phyloP scores from a whole-genome alignment of 2,888 invertebrate genomes.

The Agonopterix heracliana region DNA sequence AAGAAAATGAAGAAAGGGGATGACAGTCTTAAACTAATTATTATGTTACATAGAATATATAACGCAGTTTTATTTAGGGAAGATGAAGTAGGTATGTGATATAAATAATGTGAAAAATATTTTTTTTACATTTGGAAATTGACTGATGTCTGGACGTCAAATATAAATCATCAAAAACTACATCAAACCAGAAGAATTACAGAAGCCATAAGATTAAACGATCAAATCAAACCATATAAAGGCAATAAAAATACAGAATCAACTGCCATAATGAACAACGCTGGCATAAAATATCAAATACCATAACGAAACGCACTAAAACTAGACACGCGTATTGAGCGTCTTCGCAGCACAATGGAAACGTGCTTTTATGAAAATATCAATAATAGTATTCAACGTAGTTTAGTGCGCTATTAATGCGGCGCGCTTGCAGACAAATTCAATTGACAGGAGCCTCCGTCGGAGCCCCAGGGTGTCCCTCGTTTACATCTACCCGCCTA shows the following conservation, averaged over 20 bases:
- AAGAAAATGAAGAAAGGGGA: conserved; percentile 45
- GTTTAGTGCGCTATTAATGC: conserved; percentile 68
- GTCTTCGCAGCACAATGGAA: conserved; percentile 46
- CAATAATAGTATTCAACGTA: conserved; percentile 61
- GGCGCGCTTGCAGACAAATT: conserved; percentile 73
- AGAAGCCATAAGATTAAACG: conserved; percentile 21
- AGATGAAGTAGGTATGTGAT: no score
- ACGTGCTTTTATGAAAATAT: conserved; percentile 59
- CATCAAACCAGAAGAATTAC: no score
- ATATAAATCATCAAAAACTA: no score
- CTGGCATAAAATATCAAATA: conserved; percentile 47
- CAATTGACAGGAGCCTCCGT: conserved; percentile 68
- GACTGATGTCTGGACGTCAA: no score
- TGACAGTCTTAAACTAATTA: background rate
- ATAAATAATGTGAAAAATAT: no score
- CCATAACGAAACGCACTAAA: conserved; percentile 49
- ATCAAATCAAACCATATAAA: conserved; percentile 39
- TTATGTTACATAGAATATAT: no score
- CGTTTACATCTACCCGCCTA: conserved; percentile 61
- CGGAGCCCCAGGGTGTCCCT: conserved; percentile 59
- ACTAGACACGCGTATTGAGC: conserved; percentile 38
- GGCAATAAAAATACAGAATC: conserved; percentile 41
- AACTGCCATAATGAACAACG: conserved; percentile 32
- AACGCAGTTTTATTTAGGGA: no score
- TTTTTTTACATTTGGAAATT: no score